Evolutionary conservation across 2,113 vertebrate species (phyloP).

Genomic region (Sebastes schlegelii): DNA sequence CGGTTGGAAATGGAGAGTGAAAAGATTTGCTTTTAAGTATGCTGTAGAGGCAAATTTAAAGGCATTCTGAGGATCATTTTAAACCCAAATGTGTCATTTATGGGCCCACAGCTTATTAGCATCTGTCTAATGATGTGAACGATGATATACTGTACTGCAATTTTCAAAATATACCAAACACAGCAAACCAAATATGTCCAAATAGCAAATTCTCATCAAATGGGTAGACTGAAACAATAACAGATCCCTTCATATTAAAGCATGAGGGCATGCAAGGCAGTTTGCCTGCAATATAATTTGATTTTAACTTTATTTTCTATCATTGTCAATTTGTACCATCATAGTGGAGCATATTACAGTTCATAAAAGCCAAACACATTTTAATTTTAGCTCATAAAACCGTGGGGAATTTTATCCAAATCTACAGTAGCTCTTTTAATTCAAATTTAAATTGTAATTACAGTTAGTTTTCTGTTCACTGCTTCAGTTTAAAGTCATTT

Average conservation of each 20-base stretch:
- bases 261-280: background rate
- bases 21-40: conserved; percentile 43
- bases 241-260: conserved; percentile 2
- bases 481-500: conserved; percentile 8
- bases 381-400: background rate
- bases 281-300: background rate
- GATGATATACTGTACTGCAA: background rate
- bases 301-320: background rate
- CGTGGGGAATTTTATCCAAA: background rate
- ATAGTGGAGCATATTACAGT: background rate
- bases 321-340: background rate
- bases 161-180: conserved; percentile 30
- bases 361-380: conserved; percentile 17
- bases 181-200: conserved; percentile 8
- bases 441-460: conserved; percentile 13
- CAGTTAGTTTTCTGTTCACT: conserved; percentile 7
- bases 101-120: conserved; percentile 32
- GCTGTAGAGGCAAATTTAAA: conserved; percentile 37
- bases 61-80: conserved; percentile 43
- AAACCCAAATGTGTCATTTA: conserved; percentile 42
- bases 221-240: conserved; percentile 5
- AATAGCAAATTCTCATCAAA: conserved; percentile 37
- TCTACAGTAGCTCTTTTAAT: background rate
- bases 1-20: conserved; percentile 34
- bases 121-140: conserved; percentile 28